A percentile compares a stretch with the other conserved stretches of the same genome.
Conservation (phyloP, 2,113 vertebrate genomes). For the Ploceus nigricollis region DNA sequence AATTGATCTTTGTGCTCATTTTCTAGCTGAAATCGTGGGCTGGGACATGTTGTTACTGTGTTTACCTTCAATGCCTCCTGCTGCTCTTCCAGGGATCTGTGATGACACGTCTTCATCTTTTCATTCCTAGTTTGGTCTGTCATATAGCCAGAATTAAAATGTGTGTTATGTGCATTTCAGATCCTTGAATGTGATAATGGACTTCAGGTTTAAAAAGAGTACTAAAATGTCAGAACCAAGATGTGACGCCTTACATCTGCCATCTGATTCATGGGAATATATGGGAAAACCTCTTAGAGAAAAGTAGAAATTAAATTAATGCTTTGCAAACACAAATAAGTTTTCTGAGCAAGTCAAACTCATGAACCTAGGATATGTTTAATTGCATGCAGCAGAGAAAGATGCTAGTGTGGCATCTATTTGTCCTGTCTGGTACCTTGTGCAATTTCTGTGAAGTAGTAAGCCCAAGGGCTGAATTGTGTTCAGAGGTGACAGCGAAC, state of each 20-base stretch:
- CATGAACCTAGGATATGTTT: background rate
- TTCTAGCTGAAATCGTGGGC: background rate
- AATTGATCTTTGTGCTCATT: background rate
- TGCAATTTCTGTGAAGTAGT: background rate
- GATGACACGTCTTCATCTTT: background rate
- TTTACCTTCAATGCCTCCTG: background rate
- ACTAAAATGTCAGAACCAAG: background rate
- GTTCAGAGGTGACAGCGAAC: background rate
- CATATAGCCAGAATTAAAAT: background rate
- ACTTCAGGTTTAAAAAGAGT: background rate
- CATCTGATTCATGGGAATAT: background rate
- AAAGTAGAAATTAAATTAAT: background rate
- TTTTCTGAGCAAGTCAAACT: background rate
- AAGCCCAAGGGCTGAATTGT: background rate
- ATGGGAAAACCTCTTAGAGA: background rate
- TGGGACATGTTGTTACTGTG: background rate
- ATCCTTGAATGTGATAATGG: background rate
- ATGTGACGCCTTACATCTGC: background rate
- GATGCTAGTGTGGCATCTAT: background rate
- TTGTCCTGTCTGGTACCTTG: background rate
- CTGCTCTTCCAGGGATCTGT: background rate
- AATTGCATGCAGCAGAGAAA: background rate
- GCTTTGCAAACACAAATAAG: background rate
- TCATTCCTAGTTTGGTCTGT: background rate
- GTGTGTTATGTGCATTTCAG: background rate